A percentile compares a stretch with the other conserved stretches of the same genome.
These are phyloP conservation scores for Perca fluviatilis DNA, from an alignment of 2,113 vertebrate species.

Conservation along the genomic window DNA sequence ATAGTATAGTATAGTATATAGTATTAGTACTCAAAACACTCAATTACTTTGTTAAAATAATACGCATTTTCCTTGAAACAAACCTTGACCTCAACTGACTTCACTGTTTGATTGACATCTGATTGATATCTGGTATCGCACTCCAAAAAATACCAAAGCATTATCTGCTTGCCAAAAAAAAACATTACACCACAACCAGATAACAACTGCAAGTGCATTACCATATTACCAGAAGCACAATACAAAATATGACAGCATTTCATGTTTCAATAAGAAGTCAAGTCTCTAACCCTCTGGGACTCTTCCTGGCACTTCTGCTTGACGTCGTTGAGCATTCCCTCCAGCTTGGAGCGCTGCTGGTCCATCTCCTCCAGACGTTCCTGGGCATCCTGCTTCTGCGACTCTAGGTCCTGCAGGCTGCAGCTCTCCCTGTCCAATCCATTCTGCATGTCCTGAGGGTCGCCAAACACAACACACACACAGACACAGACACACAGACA, in stretches of 20 bases:
- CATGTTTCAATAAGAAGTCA: neutral
- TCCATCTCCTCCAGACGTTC: slow-evolving; percentile 96
- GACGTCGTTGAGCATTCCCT: slow-evolving; percentile 92
- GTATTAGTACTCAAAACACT: neutral
- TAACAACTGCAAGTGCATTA: neutral
- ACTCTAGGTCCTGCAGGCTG: slow-evolving; percentile 90
- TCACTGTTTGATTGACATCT: neutral
- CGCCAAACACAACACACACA: slow-evolving; percentile 8
- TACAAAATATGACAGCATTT: neutral
- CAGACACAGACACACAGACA: neutral
- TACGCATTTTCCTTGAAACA: neutral
- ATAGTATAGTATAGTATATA: too few species aligned
- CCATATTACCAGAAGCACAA: slow-evolving; percentile 4
- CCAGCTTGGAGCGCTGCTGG: slow-evolving; percentile 95
- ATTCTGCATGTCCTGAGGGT: slow-evolving; percentile 89
- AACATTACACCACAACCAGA: neutral
- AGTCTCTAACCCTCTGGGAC: slow-evolving; percentile 88
- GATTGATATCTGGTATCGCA: neutral
- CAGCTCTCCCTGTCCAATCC: slow-evolving; percentile 91
- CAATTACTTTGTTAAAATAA: neutral
- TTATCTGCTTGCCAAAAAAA: too few species aligned
- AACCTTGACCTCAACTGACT: neutral
- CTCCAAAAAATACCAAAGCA: neutral
- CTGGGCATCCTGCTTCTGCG: slow-evolving; percentile 93
- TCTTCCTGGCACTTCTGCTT: slow-evolving; percentile 95